Conservation (phyloP, 2,888 invertebrate species). For the Ptilodon capucinus region DNA sequence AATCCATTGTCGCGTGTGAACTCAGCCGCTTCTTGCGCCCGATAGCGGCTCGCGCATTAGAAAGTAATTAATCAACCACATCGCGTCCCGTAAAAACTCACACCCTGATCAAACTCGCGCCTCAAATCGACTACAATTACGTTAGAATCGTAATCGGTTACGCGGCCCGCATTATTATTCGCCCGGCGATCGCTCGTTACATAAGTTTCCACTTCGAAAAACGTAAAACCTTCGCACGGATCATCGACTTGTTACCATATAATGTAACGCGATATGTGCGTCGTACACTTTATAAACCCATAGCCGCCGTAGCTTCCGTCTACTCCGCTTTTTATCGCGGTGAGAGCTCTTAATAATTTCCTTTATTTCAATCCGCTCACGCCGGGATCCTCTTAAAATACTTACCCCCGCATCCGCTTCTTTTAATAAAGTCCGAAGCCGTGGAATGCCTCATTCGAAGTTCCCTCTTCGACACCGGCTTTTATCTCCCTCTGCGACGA, state of each 20-base stretch:
- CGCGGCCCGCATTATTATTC: conserved; percentile 62
- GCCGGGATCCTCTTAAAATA: conserved; percentile 80
- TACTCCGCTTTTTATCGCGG: conserved; percentile 58
- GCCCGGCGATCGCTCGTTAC: conserved; percentile 50
- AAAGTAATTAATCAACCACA: conserved; percentile 69
- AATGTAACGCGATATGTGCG: conserved; percentile 58
- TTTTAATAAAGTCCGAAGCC: conserved; percentile 78
- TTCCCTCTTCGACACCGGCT: conserved; percentile 63
- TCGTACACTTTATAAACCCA: conserved; percentile 53
- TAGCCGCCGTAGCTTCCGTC: conserved; percentile 71
- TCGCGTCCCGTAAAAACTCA: conserved; percentile 49
- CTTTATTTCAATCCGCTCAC: conserved; percentile 78
- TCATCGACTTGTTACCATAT: conserved; percentile 62
- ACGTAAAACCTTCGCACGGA: conserved; percentile 64
- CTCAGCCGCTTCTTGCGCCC: conserved; percentile 49
- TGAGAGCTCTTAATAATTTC: conserved; percentile 80
- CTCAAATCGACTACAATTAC: conserved; percentile 55
- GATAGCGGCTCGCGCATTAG: conserved; percentile 64
- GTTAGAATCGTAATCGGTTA: conserved; percentile 65
- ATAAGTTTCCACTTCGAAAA: conserved; percentile 63
- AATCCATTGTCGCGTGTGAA: conserved; percentile 70
- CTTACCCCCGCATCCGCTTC: conserved; percentile 81
- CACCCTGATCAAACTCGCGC: conserved; percentile 47
- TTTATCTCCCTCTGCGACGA: conserved; percentile 70
- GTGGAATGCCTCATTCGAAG: conserved; percentile 71